Percentiles rank a stretch among this genome's conserved stretches.
phyloP scores from a whole-genome alignment of 2,113 vertebrate species.

The Pungitius pungitius region DNA sequence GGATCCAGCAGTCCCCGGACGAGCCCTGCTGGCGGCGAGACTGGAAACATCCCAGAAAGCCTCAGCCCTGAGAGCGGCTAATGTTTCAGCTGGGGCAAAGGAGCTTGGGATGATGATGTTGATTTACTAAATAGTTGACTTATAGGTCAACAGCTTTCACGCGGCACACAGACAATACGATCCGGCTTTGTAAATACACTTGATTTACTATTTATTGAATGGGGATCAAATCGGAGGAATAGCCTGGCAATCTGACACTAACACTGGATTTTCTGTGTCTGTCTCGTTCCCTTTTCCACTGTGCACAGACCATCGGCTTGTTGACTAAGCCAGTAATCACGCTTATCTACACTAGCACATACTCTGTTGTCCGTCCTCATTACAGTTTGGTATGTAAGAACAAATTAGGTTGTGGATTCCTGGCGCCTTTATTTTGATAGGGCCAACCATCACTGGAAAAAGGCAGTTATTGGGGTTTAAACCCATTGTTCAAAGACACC shows the following conservation, averaged over 20 bases:
- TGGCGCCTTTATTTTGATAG: conserved; percentile 9
- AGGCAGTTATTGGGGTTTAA: neutral
- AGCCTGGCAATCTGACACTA: conserved; percentile 51
- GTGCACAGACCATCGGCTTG: conserved; percentile 20
- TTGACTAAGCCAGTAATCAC: conserved; percentile 51
- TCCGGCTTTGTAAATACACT: conserved; percentile 56
- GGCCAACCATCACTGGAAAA: conserved; percentile 7
- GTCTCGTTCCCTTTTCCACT: conserved; percentile 26
- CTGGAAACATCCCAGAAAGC: conserved; percentile 79
- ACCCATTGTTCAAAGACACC: conserved; percentile 1
- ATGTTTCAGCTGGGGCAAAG: conserved; percentile 80
- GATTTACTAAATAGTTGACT: conserved; percentile 80
- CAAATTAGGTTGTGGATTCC: conserved; percentile 48
- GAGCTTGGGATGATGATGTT: conserved; percentile 80
- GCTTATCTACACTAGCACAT: conserved; percentile 26
- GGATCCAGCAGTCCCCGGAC: conserved; percentile 74
- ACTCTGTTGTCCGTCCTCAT: conserved; percentile 37
- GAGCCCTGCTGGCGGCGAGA: conserved; percentile 75
- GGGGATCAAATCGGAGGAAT: conserved; percentile 52
- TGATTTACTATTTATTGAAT: conserved; percentile 74
- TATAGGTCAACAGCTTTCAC: conserved; percentile 78
- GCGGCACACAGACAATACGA: conserved; percentile 57
- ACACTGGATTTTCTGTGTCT: conserved; percentile 48
- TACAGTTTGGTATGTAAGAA: conserved; percentile 44
- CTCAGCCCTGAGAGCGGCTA: conserved; percentile 75